phyloP scores from a whole-genome alignment of 1,140 invertebrate genomes.

The Aphelenchoides fujianensis region DNA sequence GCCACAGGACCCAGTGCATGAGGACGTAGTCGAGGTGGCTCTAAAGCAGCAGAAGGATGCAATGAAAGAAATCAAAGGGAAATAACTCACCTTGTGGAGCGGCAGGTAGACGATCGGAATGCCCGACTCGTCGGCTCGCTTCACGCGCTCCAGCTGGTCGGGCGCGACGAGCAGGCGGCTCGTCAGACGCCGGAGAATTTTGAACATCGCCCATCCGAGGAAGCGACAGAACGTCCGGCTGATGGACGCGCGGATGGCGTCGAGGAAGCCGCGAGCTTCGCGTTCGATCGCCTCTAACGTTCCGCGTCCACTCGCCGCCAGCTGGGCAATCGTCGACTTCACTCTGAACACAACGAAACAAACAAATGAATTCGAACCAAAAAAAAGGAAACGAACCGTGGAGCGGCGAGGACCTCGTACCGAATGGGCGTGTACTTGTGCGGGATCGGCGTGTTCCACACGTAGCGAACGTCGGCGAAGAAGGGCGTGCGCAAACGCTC shows the following conservation, averaged over 20 bases:
- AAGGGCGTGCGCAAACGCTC: neutral
- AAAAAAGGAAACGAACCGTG: no score
- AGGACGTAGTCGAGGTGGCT: conserved; percentile 70
- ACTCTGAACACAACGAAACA: conserved; percentile 20
- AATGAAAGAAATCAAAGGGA: neutral
- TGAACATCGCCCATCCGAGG: conserved; percentile 76
- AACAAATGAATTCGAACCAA: no score
- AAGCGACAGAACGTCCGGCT: conserved; percentile 52
- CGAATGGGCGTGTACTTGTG: conserved; percentile 19
- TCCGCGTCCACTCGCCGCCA: neutral
- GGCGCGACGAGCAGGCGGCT: conserved; percentile 74
- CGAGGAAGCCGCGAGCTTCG: conserved; percentile 31
- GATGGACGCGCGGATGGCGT: conserved; percentile 32
- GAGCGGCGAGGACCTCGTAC: conserved; percentile 9
- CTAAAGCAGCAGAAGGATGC: neutral
- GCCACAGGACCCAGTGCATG: conserved; percentile 66
- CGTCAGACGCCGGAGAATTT: conserved; percentile 76
- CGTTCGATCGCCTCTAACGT: neutral
- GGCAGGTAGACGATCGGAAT: conserved; percentile 83
- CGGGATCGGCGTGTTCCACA: neutral
- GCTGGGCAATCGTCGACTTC: neutral
- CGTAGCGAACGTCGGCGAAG: conserved; percentile 21
- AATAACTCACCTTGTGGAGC: conserved; percentile 68
- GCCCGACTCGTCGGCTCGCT: conserved; percentile 69
- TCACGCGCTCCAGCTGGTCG: conserved; percentile 74